Evolutionary conservation across 2,888 invertebrate genomes (phyloP).

Genomic region (Galerucella pusilla): DNA sequence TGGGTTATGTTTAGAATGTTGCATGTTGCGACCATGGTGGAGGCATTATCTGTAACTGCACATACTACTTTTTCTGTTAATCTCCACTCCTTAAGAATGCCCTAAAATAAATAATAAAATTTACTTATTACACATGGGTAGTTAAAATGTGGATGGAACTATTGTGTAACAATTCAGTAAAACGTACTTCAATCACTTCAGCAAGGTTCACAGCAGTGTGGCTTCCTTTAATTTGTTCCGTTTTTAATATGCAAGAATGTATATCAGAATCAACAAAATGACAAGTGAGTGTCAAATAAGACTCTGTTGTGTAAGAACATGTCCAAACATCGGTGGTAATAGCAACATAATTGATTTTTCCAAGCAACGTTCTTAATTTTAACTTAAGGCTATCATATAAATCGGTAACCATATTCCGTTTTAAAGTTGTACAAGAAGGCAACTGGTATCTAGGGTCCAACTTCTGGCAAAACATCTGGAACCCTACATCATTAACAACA

Average conservation of each 20-base stretch:
- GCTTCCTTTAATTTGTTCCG: constrained; percentile 11
- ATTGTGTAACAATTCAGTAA: constrained; percentile 5
- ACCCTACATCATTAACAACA: constrained; percentile 13
- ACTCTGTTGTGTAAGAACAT: constrained; percentile 15
- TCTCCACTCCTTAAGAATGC: constrained; percentile 4
- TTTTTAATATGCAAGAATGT: constrained; percentile 13
- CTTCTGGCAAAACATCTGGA: constrained; percentile 4
- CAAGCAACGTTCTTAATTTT: constrained; percentile 3
- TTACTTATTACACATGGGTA: constrained; percentile 6
- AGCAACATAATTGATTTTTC: constrained; percentile 10
- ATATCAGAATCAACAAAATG: constrained; percentile 20
- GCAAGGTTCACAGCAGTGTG: constrained; percentile 21
- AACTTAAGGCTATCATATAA: not conserved
- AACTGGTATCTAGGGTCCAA: constrained; percentile 2
- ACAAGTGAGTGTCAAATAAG: too few species aligned
- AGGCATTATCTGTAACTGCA: constrained; percentile 17
- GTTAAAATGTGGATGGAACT: too few species aligned
- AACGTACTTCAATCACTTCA: constrained; percentile 18
- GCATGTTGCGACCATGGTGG: constrained; percentile 5
- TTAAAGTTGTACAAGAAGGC: constrained; percentile 5
- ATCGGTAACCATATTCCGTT: constrained; percentile 3
- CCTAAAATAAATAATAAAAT: constrained; percentile 5
- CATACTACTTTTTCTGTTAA: not conserved
- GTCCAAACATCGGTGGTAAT: constrained; percentile 21
- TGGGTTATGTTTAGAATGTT: constrained; percentile 17